These are phyloP conservation scores for Xylocampa areola DNA, from an alignment of 2,888 invertebrate genomes.

Conservation along the genomic window DNA sequence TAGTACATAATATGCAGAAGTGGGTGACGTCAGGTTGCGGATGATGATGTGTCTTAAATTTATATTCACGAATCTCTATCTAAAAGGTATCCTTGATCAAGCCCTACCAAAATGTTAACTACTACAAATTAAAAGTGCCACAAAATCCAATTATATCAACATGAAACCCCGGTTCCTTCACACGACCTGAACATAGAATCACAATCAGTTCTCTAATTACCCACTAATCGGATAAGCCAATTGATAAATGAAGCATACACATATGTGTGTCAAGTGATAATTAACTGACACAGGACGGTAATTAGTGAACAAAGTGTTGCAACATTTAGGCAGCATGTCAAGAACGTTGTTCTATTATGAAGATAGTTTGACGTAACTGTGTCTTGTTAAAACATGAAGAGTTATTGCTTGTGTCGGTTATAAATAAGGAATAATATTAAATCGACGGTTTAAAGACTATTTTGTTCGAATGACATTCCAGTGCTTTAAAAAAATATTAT, in stretches of 20 bases:
- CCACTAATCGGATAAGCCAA: slow-evolving; percentile 63
- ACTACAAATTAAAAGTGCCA: slow-evolving; percentile 9
- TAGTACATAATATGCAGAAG: no score
- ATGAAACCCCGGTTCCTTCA: slow-evolving; percentile 11
- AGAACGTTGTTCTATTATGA: slow-evolving; percentile 39
- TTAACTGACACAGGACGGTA: slow-evolving; percentile 48
- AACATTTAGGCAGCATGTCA: slow-evolving; percentile 46
- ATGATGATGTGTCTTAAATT: no score
- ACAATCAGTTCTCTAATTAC: slow-evolving; percentile 63
- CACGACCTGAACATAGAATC: slow-evolving; percentile 52
- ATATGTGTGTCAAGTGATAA: slow-evolving; percentile 58
- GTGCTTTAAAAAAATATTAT: no score
- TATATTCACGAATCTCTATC: no score
- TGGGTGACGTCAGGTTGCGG: no score
- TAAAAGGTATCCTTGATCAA: no score
- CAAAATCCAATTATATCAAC: slow-evolving; percentile 13
- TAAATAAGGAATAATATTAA: no score
- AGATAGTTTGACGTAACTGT: slow-evolving; percentile 34
- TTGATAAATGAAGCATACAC: slow-evolving; percentile 54
- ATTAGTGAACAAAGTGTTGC: slow-evolving; percentile 52
- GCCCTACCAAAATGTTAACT: slow-evolving; percentile 4
- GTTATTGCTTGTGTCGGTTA: slow-evolving; percentile 13
- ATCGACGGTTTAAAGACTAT: no score
- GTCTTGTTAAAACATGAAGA: slow-evolving; percentile 12
- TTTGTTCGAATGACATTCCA: no score